phyloP scores from a whole-genome alignment of 2,113 vertebrate genomes.

The Hippocampus abdominalis region DNA sequence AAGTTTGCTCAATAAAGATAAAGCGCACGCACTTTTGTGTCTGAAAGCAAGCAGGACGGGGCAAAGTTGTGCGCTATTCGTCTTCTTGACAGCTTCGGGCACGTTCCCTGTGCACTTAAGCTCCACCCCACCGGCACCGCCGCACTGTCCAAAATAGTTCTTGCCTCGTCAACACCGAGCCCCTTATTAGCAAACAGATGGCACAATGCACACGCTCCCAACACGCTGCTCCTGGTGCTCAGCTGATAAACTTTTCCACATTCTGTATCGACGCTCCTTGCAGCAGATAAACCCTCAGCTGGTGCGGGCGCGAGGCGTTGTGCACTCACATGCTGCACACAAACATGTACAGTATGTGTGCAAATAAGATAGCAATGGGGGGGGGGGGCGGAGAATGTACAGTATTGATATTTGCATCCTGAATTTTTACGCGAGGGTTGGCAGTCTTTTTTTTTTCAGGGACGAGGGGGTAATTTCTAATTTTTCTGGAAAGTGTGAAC shows the following conservation, averaged over 20 bases:
- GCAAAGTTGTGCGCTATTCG: background rate
- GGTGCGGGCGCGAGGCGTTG: background rate
- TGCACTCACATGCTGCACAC: conserved; percentile 10
- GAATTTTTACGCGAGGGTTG: background rate
- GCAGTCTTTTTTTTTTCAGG: background rate
- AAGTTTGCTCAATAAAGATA: conserved; percentile 17
- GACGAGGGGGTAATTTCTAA: too few relatives aligned
- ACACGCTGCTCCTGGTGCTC: conserved; percentile 41
- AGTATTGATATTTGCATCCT: conserved; percentile 35
- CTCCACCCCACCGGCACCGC: conserved; percentile 12
- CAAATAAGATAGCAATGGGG: background rate
- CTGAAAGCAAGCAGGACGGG: background rate
- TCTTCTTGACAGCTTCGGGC: conserved; percentile 11
- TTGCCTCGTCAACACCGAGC: conserved; percentile 33
- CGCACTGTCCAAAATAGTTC: conserved; percentile 36
- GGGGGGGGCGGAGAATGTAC: conserved; percentile 2
- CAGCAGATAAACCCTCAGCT: conserved; percentile 31
- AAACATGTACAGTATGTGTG: conserved; percentile 10
- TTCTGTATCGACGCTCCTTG: conserved; percentile 34
- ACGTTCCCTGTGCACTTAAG: conserved; percentile 16
- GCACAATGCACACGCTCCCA: conserved; percentile 29
- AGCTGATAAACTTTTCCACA: conserved; percentile 60
- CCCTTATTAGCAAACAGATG: conserved; percentile 58
- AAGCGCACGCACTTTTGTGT: background rate
- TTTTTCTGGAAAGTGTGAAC: too few relatives aligned